Evolutionary conservation across 2,113 vertebrate genomes (phyloP).

Genomic region (Lampris incognitus): DNA sequence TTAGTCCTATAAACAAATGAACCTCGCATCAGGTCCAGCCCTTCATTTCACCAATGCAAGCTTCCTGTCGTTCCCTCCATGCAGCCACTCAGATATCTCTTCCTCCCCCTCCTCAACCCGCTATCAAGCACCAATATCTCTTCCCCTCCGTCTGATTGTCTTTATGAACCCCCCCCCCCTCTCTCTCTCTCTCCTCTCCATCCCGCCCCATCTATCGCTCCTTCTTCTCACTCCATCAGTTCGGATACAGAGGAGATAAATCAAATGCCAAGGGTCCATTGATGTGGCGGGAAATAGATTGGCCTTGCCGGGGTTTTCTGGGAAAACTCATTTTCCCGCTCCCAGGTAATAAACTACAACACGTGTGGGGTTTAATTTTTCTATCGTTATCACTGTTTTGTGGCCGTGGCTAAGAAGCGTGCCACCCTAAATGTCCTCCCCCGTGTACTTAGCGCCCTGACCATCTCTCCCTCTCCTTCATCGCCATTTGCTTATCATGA

Average conservation of each 20-base stretch:
- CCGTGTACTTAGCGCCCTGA: too few species aligned
- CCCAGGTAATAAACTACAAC: slow-evolving; percentile 74
- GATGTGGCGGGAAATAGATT: slow-evolving; percentile 77
- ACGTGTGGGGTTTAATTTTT: slow-evolving; percentile 21
- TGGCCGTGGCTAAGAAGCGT: slow-evolving; percentile 56
- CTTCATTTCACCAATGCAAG: slow-evolving; percentile 21
- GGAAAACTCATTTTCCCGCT: slow-evolving; percentile 77
- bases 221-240: slow-evolving; percentile 66
- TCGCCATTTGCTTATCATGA: slow-evolving; percentile 66
- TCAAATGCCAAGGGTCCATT: slow-evolving; percentile 69
- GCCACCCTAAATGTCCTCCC: slow-evolving; percentile 3
- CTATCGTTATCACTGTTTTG: slow-evolving; percentile 5
- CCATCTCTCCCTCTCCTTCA: slow-evolving; percentile 12
- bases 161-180: not conserved
- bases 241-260: slow-evolving; percentile 71
- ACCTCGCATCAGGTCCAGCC: slow-evolving; percentile 30
- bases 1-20: slow-evolving; percentile 52
- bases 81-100: not conserved
- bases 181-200: slow-evolving; percentile 17
- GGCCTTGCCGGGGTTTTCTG: slow-evolving; percentile 64
- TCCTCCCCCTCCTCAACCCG: not conserved
- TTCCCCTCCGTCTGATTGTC: too few species aligned
- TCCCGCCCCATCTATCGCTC: slow-evolving; percentile 14
- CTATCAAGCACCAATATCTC: not conserved
- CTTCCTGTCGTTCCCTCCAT: not conserved